phyloP scores from a whole-genome alignment of 2,888 invertebrate species.

The Aelia acuminata region DNA sequence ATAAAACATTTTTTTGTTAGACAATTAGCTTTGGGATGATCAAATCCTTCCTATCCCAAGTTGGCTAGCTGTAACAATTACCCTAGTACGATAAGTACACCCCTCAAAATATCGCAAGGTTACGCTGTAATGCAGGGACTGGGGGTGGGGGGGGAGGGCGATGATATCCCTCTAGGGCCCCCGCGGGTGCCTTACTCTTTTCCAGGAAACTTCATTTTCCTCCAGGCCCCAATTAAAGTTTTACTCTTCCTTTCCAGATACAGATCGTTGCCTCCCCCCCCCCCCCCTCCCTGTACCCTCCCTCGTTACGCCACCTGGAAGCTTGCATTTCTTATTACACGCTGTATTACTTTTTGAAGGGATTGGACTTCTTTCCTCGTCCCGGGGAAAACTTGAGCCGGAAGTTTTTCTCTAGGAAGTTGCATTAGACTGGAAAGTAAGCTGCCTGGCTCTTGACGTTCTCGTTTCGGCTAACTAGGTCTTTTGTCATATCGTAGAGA shows the following conservation, averaged over 20 bases:
- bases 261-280: not conserved
- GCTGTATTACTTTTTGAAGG: constrained; percentile 36
- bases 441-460: not conserved
- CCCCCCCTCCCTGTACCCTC: no score
- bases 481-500: no score
- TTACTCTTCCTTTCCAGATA: constrained; percentile 31
- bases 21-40: no score
- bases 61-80: not conserved
- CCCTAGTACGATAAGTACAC: not conserved
- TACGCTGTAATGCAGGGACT: not conserved
- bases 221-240: constrained; percentile 44
- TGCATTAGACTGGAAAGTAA: not conserved
- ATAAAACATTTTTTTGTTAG: no score
- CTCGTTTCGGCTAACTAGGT: not conserved
- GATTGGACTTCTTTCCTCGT: constrained; percentile 13
- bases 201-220: constrained; percentile 34
- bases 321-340: constrained; percentile 37
- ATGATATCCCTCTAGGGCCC: not conserved
- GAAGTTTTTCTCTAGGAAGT: not conserved
- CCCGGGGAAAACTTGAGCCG: not conserved
- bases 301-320: constrained; percentile 39
- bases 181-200: not conserved
- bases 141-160: not conserved
- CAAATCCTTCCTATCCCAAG: not conserved
- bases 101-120: not conserved